phyloP scores from a whole-genome alignment of 2,888 invertebrate genomes.

The Subacronicta megacephala region DNA sequence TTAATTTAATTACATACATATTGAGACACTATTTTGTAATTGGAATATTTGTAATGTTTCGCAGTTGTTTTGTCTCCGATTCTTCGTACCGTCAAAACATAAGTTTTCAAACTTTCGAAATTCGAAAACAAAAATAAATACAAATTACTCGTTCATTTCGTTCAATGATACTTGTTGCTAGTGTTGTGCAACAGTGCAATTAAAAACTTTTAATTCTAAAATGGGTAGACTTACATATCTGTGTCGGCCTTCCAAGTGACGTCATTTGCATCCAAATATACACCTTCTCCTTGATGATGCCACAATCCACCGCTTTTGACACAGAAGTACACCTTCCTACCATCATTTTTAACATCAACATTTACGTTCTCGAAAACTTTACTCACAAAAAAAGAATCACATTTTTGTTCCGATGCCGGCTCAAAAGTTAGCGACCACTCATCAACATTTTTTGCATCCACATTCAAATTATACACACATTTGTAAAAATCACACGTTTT shows the following conservation, averaged over 20 bases:
- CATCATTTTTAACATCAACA: conserved; percentile 65
- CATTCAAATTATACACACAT: conserved; percentile 78
- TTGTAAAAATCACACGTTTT: conserved; percentile 68
- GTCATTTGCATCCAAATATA: conserved; percentile 84
- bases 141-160: not conserved
- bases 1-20: too few relatives aligned
- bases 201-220: conserved; percentile 37
- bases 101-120: conserved; percentile 1
- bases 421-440: conserved; percentile 79
- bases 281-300: conserved; percentile 77
- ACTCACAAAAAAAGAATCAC: conserved; percentile 62
- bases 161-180: conserved; percentile 6
- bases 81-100: not conserved
- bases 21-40: too few relatives aligned
- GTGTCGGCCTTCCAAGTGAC: conserved; percentile 68
- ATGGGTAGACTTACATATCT: conserved; percentile 65
- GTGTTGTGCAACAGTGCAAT: conserved; percentile 7
- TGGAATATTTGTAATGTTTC: too few relatives aligned
- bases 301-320: conserved; percentile 74
- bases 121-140: not conserved
- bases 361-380: conserved; percentile 59
- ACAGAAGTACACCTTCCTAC: conserved; percentile 77
- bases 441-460: conserved; percentile 67
- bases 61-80: not conserved
- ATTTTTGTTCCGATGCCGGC: conserved; percentile 65